Conservation (phyloP, 2,113 vertebrate species). For the Hippopotamus amphibius region DNA sequence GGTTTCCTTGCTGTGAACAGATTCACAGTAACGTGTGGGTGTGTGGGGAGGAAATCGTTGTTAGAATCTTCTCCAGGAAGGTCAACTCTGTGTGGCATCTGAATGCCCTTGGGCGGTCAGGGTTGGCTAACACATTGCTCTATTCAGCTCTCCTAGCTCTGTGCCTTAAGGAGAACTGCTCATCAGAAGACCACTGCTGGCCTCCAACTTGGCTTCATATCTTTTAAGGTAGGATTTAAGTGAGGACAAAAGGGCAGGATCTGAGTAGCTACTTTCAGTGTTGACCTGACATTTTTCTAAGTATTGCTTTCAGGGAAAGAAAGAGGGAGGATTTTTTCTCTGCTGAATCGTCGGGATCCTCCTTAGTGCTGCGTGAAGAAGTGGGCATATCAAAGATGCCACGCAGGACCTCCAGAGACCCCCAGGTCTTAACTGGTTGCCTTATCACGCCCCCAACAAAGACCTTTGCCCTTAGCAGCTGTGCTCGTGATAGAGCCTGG, state of each 20-base stretch:
- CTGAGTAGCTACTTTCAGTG: neutral
- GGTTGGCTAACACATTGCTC: neutral
- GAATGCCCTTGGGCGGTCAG: conserved; percentile 43
- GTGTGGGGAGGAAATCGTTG: conserved; percentile 41
- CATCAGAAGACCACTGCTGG: neutral
- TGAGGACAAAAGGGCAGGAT: neutral
- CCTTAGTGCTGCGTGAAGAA: neutral
- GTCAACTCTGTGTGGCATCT: conserved; percentile 65
- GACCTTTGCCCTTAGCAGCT: neutral
- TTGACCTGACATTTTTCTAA: conserved; percentile 39
- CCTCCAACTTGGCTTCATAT: neutral
- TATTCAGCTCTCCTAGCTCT: neutral
- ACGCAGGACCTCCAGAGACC: neutral
- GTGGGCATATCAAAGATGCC: neutral
- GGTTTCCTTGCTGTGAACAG: conserved; percentile 79
- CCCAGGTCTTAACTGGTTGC: neutral
- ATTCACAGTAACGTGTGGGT: conserved; percentile 68
- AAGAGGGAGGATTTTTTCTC: neutral
- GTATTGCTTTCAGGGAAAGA: neutral
- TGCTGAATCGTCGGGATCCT: neutral
- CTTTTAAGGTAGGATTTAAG: conserved; percentile 17
- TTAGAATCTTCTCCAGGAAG: conserved; percentile 72
- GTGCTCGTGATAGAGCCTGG: neutral
- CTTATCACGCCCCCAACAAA: neutral
- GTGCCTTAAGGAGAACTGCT: neutral